Conservation (phyloP, 2,113 vertebrate genomes). For the Ailuropoda melanoleuca region DNA sequence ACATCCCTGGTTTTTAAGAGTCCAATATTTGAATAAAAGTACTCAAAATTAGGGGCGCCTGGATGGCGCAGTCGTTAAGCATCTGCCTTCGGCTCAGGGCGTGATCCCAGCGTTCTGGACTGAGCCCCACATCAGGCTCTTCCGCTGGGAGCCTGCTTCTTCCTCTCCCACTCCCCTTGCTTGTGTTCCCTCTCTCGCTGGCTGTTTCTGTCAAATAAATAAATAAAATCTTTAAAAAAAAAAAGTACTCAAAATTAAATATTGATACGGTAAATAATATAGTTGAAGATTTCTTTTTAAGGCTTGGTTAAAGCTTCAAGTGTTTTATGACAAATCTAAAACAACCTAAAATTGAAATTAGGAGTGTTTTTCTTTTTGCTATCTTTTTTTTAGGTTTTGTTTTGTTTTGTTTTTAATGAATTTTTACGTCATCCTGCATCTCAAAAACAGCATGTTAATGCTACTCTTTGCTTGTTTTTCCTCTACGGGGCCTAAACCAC, state of each 20-base stretch:
- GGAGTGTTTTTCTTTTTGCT: neutral
- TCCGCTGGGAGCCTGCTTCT: no score
- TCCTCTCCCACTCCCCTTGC: no score
- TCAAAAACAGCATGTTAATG: neutral
- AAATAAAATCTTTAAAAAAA: no score
- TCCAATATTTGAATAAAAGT: neutral
- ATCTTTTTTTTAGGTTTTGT: neutral
- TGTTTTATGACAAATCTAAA: neutral
- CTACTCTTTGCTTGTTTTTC: neutral
- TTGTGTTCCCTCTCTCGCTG: no score
- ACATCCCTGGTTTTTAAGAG: neutral
- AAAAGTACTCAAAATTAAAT: slow-evolving; percentile 23
- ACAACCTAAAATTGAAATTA: slow-evolving; percentile 17
- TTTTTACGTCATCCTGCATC: neutral
- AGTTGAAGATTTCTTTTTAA: neutral
- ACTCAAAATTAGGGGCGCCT: slow-evolving; percentile 22
- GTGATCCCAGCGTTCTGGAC: no score
- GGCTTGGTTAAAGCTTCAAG: neutral
- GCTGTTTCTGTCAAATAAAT: no score
- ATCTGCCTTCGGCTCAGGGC: no score
- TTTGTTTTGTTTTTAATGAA: neutral
- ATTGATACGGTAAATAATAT: neutral
- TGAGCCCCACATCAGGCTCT: no score
- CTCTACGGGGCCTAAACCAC: neutral
- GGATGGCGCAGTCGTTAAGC: no score